Conservation (phyloP, 2,797 vertebrate species). For the Sphaeramia orbicularis region DNA sequence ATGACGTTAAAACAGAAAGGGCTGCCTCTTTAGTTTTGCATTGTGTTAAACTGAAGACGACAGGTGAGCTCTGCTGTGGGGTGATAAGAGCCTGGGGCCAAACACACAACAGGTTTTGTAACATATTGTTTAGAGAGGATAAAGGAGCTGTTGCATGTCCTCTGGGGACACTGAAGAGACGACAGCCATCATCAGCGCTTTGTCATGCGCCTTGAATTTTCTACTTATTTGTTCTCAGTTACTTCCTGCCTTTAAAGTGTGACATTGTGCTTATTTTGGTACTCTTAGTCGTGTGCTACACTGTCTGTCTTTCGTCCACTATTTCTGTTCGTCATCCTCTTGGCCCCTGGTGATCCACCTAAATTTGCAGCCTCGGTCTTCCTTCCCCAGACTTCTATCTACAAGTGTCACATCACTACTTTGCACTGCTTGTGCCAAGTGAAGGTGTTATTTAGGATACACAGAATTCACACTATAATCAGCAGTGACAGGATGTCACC, state of each 20-base stretch:
- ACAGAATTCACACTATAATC: slow-evolving; percentile 77
- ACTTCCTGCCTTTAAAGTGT: slow-evolving; percentile 26
- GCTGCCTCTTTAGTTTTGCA: slow-evolving; percentile 40
- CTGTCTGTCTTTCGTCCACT: slow-evolving; percentile 27
- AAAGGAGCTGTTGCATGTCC: slow-evolving; percentile 52
- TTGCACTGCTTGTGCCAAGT: slow-evolving; percentile 48
- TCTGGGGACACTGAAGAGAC: slow-evolving; percentile 33
- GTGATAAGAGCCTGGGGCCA: slow-evolving; percentile 76
- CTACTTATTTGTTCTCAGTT: slow-evolving; percentile 38
- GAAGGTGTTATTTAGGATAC: slow-evolving; percentile 63
- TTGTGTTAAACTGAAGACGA: slow-evolving; percentile 70
- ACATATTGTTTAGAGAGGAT: slow-evolving; percentile 57
- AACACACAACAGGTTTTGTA: slow-evolving; percentile 53
- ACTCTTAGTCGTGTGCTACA: neutral
- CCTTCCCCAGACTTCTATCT: slow-evolving; percentile 36
- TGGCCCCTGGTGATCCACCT: slow-evolving; percentile 23
- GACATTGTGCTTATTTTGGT: slow-evolving; percentile 35
- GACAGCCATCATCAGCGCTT: slow-evolving; percentile 43
- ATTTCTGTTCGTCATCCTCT: slow-evolving; percentile 22
- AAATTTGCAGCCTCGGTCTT: slow-evolving; percentile 13
- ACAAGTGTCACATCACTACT: slow-evolving; percentile 43
- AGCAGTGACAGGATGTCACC: slow-evolving; percentile 69
- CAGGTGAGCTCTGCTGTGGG: slow-evolving; percentile 80
- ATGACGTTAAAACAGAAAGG: slow-evolving; percentile 59
- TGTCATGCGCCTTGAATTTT: slow-evolving; percentile 60